Percentiles rank a stretch among this genome's conserved stretches.
Evolutionary conservation across 2,888 invertebrate genomes (phyloP).

Genomic region (Nesidiocoris tenuis): DNA sequence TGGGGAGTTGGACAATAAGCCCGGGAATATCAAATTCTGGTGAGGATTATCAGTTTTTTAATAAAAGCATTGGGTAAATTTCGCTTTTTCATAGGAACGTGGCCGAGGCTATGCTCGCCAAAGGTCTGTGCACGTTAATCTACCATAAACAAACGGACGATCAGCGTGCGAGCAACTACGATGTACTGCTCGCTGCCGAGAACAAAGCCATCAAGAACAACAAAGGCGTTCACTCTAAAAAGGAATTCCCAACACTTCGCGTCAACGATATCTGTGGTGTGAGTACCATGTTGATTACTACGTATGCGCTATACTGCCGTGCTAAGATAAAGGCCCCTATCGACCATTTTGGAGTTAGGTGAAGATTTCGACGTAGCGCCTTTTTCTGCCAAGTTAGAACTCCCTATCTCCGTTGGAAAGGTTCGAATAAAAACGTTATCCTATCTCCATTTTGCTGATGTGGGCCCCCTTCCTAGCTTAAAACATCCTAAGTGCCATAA

Average conservation of each 20-base stretch:
- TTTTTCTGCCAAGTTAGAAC: constrained; percentile 1
- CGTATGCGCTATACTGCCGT: no score
- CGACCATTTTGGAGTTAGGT: constrained; percentile 4
- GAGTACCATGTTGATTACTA: constrained; percentile 7
- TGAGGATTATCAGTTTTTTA: no score
- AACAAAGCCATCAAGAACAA: constrained; percentile 84
- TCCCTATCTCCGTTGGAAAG: background rate
- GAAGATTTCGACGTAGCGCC: constrained; percentile 9
- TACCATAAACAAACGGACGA: constrained; percentile 94
- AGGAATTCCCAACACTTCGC: constrained; percentile 77
- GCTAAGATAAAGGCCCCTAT: no score
- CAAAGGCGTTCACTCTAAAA: constrained; percentile 82
- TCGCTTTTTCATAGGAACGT: no score
- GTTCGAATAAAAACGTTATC: background rate
- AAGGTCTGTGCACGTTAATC: constrained; percentile 90
- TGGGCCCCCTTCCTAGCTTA: no score
- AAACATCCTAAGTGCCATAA: no score
- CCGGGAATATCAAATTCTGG: no score
- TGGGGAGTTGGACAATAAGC: no score
- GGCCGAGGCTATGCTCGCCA: constrained; percentile 87
- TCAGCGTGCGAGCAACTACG: constrained; percentile 90
- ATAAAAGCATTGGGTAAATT: no score
- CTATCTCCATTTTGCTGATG: background rate
- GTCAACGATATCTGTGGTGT: constrained; percentile 79
- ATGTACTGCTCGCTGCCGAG: constrained; percentile 89